A percentile compares a stretch with the other conserved stretches of the same genome.
phyloP scores from a whole-genome alignment of 2,113 vertebrate species.

The Grammomys dolichurus region DNA sequence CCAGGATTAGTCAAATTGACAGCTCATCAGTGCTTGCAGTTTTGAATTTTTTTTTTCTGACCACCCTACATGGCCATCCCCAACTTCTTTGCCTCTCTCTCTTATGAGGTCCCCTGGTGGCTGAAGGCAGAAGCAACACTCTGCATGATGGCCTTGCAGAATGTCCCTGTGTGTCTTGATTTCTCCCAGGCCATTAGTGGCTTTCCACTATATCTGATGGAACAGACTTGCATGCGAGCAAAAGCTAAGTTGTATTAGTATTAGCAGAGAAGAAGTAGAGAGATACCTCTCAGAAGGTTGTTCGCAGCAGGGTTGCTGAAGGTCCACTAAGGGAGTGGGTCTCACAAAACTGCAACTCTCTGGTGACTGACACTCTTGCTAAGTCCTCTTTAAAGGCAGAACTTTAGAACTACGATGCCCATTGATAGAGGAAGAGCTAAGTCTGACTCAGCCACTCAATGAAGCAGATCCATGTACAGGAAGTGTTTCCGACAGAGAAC shows the following conservation, averaged over 20 bases:
- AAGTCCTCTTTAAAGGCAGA: neutral
- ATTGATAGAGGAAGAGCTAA: neutral
- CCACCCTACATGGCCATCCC: neutral
- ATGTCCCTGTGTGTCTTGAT: neutral
- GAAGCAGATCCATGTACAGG: neutral
- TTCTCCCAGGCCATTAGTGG: neutral
- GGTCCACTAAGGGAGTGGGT: neutral
- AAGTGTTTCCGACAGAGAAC: constrained; percentile 25
- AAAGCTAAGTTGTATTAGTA: neutral
- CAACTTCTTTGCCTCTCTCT: neutral
- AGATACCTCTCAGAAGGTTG: neutral
- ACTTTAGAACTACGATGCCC: neutral
- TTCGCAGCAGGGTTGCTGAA: neutral
- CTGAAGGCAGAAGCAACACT: neutral
- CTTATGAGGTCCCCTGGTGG: neutral
- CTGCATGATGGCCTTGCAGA: neutral
- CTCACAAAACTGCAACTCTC: neutral
- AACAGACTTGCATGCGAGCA: neutral
- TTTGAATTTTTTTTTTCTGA: neutral
- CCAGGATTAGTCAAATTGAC: neutral
- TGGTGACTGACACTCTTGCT: neutral
- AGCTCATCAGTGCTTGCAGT: neutral
- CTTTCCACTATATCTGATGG: neutral
- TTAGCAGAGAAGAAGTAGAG: constrained; percentile 9
- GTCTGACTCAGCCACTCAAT: neutral